A percentile compares a stretch with the other conserved stretches of the same genome.
These are phyloP conservation scores for Sycobia sp. DNA, from an alignment of 1,140 invertebrate species.

Conservation along the genomic window DNA sequence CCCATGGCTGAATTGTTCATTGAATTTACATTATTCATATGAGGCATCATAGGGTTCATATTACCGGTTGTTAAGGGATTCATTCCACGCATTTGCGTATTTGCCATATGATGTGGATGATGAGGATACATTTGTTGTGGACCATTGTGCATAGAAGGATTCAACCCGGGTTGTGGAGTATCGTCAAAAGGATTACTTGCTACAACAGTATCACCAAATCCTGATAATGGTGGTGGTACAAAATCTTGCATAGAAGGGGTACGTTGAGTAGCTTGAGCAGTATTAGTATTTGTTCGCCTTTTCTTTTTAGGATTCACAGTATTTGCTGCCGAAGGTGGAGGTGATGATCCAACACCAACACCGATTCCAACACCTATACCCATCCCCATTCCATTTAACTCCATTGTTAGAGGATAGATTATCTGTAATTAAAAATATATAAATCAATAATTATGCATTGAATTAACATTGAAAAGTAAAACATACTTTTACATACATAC, in stretches of 20 bases:
- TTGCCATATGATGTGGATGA: conserved; percentile 69
- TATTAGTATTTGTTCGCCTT: conserved; percentile 62
- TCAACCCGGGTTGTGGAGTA: conserved; percentile 71
- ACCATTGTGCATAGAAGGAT: conserved; percentile 65
- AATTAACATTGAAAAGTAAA: too few relatives aligned
- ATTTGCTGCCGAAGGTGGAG: conserved; percentile 59
- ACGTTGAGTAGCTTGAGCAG: conserved; percentile 59
- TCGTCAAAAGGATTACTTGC: conserved; percentile 96
- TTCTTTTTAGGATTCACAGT: conserved; percentile 70
- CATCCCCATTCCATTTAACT: conserved; percentile 60
- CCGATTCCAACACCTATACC: conserved; percentile 59
- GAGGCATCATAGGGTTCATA: conserved; percentile 67
- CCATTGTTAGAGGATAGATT: conserved; percentile 64
- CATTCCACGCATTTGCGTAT: conserved; percentile 69
- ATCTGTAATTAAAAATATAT: conserved; percentile 52
- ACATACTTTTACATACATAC: neutral
- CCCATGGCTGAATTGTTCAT: conserved; percentile 70
- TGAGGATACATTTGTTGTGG: conserved; percentile 61
- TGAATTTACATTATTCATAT: conserved; percentile 62
- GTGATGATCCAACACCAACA: conserved; percentile 59
- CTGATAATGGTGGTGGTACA: conserved; percentile 80
- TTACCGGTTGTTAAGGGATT: conserved; percentile 68
- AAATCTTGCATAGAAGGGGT: conserved; percentile 68
- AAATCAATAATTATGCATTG: too few relatives aligned
- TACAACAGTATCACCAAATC: conserved; percentile 91